A percentile compares a stretch with the other conserved stretches of the same genome.
These are phyloP conservation scores for Mormyrus hasselquistii DNA, from an alignment of 2,797 vertebrate genomes.

Conservation along the genomic window DNA sequence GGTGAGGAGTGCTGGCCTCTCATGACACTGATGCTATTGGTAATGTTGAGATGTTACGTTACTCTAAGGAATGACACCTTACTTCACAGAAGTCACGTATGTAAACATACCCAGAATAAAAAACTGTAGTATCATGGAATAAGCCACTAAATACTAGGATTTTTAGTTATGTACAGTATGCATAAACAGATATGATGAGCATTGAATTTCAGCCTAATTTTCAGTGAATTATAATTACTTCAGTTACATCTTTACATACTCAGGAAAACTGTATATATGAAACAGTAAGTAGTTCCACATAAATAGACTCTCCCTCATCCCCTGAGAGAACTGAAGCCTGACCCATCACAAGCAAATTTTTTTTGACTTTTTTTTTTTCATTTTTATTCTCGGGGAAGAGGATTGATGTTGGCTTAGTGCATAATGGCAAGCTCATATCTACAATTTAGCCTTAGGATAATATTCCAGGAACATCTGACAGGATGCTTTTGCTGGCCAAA, in stretches of 20 bases:
- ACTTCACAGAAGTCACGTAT: neutral
- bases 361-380: neutral
- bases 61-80: neutral
- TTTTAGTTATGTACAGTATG: neutral
- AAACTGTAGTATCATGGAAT: neutral
- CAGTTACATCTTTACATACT: neutral
- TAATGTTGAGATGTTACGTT: neutral
- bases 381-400: neutral
- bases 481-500: slow-evolving; percentile 5
- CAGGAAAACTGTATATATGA: neutral
- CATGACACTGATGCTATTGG: neutral
- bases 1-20: neutral
- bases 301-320: neutral
- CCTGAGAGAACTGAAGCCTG: neutral
- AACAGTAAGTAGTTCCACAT: neutral
- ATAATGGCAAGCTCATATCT: slow-evolving; percentile 7
- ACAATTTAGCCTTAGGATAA: neutral
- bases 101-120: neutral
- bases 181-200: neutral
- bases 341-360: neutral
- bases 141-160: neutral
- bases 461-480: slow-evolving; percentile 7
- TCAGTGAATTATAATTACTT: neutral
- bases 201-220: neutral
- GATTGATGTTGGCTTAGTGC: slow-evolving; percentile 6